Evolutionary conservation across 1,140 invertebrate species (phyloP).

Genomic region (Neotoxoptera formosana): DNA sequence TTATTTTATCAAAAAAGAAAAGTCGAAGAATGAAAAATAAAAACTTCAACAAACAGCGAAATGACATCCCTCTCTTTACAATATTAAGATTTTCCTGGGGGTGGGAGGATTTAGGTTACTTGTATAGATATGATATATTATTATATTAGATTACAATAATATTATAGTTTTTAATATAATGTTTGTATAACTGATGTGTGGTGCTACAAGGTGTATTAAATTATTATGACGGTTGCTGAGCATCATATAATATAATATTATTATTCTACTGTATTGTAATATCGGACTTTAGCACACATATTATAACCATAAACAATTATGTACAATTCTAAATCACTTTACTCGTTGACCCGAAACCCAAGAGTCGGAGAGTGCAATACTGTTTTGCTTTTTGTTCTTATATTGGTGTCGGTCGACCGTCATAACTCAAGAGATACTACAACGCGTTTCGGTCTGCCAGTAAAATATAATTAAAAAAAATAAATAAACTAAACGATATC

Average conservation of each 20-base stretch:
- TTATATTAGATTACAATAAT: not conserved
- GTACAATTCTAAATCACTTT: slow-evolving; percentile 10
- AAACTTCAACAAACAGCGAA: not conserved
- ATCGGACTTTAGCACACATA: not conserved
- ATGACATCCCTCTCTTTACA: not conserved
- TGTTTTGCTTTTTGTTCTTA: slow-evolving; percentile 10
- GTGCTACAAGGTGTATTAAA: no score
- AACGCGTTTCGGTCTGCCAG: not conserved
- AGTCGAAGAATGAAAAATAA: not conserved
- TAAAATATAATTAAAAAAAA: slow-evolving; percentile 18
- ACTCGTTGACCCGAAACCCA: not conserved
- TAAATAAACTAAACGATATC: not conserved
- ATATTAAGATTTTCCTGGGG: not conserved
- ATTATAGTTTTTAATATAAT: not conserved
- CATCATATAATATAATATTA: not conserved
- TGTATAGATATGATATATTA: not conserved
- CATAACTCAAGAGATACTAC: slow-evolving; percentile 7
- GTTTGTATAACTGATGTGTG: no score
- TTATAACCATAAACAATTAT: not conserved
- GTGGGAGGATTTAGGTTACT: not conserved
- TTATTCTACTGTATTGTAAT: not conserved
- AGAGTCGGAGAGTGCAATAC: slow-evolving; percentile 5
- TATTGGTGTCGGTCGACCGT: not conserved
- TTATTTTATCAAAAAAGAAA: not conserved
- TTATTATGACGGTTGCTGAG: not conserved